Base-by-base conservation (phyloP, 2,888 invertebrate genomes). In the Ophion ellenae region DNA sequence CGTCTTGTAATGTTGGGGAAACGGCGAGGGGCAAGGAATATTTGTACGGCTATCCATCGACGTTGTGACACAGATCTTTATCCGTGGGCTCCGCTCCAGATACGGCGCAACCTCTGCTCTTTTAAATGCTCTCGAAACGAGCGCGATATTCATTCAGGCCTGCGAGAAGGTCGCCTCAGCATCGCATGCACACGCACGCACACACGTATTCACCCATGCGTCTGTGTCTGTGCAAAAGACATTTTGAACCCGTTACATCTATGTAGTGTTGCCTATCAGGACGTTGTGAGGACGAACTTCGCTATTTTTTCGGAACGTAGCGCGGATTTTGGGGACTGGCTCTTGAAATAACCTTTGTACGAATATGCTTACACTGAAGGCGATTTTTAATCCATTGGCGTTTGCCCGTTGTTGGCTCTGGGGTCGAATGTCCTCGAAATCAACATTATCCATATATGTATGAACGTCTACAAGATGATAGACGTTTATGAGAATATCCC, bases 61-160 rank as follows among this genome's bases (percentile, higher is more conserved):
- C 81, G 80, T 86, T 86, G 83, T 87, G 86, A 87, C 86, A 87
- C 87, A 84, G 86, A 88, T 88, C 85, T 88, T 86, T 84, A 87
- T 87, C 87, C 83, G 77, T 77, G 78, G 79, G 87, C 74, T 87
- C 81, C 84, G 87, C 87, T 86, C 86, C 85, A 87, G 87, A 87
- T 86, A 87, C 84, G 57, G 82, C 81, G 81, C 87, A 87, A 87
- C 86, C 87, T 86, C 85, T 87, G 86, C 83, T 87, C 86, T 86
- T 87, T 87, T 82, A 84, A 85, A 86, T 83, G 83, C 80, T 81
- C 78, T 80, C 86, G 64, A 77, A 83, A 79, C 66, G 81, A 85
- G 85, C 63, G 79, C 74, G 83, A 80, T 80, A 83, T 74, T 80
- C 79, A 75, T 74, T 84, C 79, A 70, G 79, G 75, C 84, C 75